Evolutionary conservation across 2,888 invertebrate species (phyloP), one percentile per base, ranked within the genome.

Genomic region (Neoscelio sp.): DNA sequence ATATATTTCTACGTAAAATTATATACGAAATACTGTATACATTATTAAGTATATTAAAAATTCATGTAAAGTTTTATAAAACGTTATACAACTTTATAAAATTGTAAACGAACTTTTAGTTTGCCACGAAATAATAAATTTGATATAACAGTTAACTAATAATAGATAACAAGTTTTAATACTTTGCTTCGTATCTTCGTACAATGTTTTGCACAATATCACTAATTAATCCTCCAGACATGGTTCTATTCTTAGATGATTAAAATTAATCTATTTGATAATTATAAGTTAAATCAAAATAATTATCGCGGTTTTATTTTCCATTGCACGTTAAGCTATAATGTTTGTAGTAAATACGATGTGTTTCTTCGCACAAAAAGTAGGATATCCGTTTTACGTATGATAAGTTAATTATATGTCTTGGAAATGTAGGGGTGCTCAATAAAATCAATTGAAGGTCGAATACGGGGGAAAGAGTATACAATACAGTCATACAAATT

Each of bases 211-310:
- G 18, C 33, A 15, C 30, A 42, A 20, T 64, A 46, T 52, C 8
- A 64, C 54, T 54, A 23, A 73, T 20, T 12, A 38, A 26, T 54
- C 4, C n/a, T 62, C 20, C 18, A 10, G 38, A 54, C 15, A 7
- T 6, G 8, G 15, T 50, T 62, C 52, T 64, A 73, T 73, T 54
- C 54, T 62, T 62, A 62, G 54, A 13, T 23, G 38, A 73, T 73
- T 64, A 54, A 73, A 62, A 54, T 73, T 62, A 73, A 73, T 62
- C 54, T 13, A 17, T 2, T 18, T 23, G 33, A 54, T 64, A 62
- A 54, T 62, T 73, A 42, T 54, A 38, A 73, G 54, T 56, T 56
- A 20, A 56, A 64, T 64, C 56, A 64, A 56, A 64, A 64, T 73
- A 73, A 73, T 73, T 64, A 56, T 33, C 26, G 13, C 4, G 52